Evolutionary conservation across 2,797 vertebrate species (phyloP).

Genomic region (Poecilia wingei): DNA sequence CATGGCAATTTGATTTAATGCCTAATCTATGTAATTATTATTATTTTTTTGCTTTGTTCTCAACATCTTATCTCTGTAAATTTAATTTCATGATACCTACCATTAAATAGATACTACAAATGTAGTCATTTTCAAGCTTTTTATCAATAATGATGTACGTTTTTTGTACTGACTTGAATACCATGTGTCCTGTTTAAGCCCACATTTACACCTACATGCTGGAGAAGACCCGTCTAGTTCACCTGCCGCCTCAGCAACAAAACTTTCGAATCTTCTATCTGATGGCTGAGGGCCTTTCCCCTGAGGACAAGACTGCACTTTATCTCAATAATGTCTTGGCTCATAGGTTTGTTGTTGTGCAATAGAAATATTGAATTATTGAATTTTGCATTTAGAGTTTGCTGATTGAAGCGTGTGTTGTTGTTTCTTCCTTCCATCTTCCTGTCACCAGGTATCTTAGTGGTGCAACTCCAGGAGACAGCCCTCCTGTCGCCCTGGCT

Average conservation of each 20-base stretch:
- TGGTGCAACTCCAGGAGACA: constrained; percentile 71
- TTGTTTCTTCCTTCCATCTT: background rate
- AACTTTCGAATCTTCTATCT: constrained; percentile 92
- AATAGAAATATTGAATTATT: background rate
- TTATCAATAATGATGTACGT: constrained; percentile 6
- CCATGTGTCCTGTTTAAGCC: constrained; percentile 74
- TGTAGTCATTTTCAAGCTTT: background rate
- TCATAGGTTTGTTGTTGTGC: constrained; percentile 81
- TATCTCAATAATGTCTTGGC: constrained; percentile 85
- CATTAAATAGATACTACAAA: constrained; percentile 6
- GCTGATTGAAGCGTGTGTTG: background rate
- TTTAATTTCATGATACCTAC: constrained; percentile 13
- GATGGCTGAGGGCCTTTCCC: constrained; percentile 89
- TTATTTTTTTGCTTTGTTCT: background rate
- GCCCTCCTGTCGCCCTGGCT: constrained; percentile 62
- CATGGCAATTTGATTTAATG: background rate
- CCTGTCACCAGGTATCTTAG: constrained; percentile 83
- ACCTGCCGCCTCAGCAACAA: constrained; percentile 83
- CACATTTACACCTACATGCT: constrained; percentile 90
- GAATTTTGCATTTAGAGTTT: background rate
- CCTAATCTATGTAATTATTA: background rate
- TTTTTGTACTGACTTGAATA: constrained; percentile 5
- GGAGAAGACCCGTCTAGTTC: constrained; percentile 89
- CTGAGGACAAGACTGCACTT: constrained; percentile 88
- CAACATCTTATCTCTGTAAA: constrained; percentile 44